These are phyloP conservation scores for Sarcophaga variegata DNA, from an alignment of 2,888 invertebrate genomes.

Conservation along the genomic window DNA sequence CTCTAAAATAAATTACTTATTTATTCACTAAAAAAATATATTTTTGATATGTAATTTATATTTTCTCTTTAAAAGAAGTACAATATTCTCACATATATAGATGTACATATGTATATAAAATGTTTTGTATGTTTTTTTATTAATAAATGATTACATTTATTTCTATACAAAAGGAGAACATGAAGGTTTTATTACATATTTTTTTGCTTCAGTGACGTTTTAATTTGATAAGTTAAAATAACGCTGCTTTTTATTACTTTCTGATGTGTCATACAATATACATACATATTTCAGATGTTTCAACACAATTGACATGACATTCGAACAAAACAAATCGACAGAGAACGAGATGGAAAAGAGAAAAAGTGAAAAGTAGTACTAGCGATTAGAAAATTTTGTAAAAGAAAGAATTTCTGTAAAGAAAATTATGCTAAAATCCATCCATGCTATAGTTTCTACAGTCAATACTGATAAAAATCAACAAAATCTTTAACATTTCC, in stretches of 20 bases:
- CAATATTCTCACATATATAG: not conserved
- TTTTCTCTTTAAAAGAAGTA: not conserved
- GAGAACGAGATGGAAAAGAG: too few species aligned
- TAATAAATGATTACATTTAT: slow-evolving; percentile 32
- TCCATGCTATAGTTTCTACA: not conserved
- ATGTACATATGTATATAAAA: not conserved
- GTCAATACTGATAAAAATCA: not conserved
- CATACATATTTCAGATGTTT: too few species aligned
- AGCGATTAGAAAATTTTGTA: not conserved
- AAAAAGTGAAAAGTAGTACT: not conserved
- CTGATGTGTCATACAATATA: slow-evolving; percentile 21
- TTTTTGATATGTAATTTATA: not conserved
- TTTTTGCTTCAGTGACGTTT: not conserved
- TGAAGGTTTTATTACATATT: slow-evolving; percentile 5
- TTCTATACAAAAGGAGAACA: slow-evolving; percentile 2
- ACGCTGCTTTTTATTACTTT: slow-evolving; percentile 1
- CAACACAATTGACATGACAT: slow-evolving; percentile 3
- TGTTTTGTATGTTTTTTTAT: slow-evolving; percentile 6
- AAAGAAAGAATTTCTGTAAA: too few species aligned
- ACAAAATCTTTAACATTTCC: not conserved
- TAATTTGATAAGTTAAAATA: too few species aligned
- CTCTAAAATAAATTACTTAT: slow-evolving; percentile 31
- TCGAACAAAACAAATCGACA: too few species aligned
- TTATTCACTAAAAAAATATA: slow-evolving; percentile 2
- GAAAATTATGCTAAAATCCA: too few species aligned